These are phyloP conservation scores for Choristoneura fumiferana DNA, from an alignment of 1,140 invertebrate genomes.

Conservation along the genomic window DNA sequence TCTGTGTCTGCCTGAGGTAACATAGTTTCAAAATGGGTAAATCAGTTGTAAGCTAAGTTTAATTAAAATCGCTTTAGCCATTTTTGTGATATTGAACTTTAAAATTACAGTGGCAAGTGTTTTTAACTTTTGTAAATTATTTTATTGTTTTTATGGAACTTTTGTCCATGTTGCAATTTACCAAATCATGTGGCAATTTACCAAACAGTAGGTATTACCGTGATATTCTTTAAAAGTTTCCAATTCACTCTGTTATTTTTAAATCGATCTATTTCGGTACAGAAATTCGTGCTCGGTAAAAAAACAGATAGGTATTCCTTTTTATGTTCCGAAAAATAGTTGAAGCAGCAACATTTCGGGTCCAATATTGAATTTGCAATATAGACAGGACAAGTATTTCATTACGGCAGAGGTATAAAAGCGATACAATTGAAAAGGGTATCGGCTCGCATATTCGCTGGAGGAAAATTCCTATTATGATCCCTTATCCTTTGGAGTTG, in stretches of 20 bases:
- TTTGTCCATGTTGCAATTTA: no score
- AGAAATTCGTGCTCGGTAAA: background rate
- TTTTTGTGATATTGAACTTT: no score
- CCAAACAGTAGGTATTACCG: background rate
- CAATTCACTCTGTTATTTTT: constrained; percentile 14
- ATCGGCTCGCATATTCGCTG: constrained; percentile 67
- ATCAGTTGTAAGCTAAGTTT: no score
- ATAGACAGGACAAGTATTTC: constrained; percentile 48
- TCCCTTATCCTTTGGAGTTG: constrained; percentile 66
- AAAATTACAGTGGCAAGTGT: no score
- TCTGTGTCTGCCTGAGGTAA: no score
- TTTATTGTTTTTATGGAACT: no score
- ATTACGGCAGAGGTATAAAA: constrained; percentile 75
- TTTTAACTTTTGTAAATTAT: no score
- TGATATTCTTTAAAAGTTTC: constrained; percentile 1
- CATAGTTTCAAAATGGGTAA: no score
- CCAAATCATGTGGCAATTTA: no score
- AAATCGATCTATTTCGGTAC: constrained; percentile 7
- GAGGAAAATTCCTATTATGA: constrained; percentile 75
- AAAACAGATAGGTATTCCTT: constrained; percentile 4
- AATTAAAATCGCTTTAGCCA: no score
- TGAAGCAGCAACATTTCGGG: constrained; percentile 14
- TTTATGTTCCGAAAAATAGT: constrained; percentile 8
- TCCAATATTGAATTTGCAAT: constrained; percentile 17
- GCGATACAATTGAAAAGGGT: constrained; percentile 76